phyloP scores from a whole-genome alignment of 1,140 invertebrate species.

The Stenopsyche tienmushanensis region DNA sequence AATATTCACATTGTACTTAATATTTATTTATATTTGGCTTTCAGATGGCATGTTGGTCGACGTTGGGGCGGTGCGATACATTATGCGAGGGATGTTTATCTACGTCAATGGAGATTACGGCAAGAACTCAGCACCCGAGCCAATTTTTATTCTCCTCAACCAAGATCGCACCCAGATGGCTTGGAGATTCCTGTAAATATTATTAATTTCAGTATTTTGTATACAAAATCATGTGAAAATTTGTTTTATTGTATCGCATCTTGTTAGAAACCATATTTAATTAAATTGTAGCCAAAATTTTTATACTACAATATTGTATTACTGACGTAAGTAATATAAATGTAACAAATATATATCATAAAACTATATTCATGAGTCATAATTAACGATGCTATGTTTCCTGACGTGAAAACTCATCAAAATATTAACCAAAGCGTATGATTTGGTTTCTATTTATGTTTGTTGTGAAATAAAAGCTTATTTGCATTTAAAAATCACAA shows the following conservation, averaged over 20 bases:
- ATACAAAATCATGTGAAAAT: neutral
- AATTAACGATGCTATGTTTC: no score
- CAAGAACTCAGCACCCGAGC: slow-evolving; percentile 38
- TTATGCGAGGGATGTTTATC: slow-evolving; percentile 38
- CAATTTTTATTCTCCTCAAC: slow-evolving; percentile 37
- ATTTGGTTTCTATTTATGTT: neutral
- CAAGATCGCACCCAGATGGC: slow-evolving; percentile 18
- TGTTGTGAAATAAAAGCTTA: neutral
- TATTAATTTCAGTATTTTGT: neutral
- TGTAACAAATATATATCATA: no score
- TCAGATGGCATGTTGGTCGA: slow-evolving; percentile 38
- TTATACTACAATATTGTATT: no score
- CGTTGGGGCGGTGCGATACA: slow-evolving; percentile 39
- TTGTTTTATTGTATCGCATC: no score
- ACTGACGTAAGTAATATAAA: no score
- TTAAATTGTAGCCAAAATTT: no score
- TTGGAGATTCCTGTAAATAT: slow-evolving; percentile 21
- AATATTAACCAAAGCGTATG: no score
- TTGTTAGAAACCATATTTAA: no score
- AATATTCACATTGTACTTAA: slow-evolving; percentile 3
- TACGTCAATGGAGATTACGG: slow-evolving; percentile 38
- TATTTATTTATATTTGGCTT: slow-evolving; percentile 5
- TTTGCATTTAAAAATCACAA: neutral
- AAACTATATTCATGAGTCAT: no score
- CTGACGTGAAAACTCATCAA: no score